These are phyloP conservation scores for Aplidium turbinatum DNA, from an alignment of 23 tunicate species.

Conservation along the genomic window DNA sequence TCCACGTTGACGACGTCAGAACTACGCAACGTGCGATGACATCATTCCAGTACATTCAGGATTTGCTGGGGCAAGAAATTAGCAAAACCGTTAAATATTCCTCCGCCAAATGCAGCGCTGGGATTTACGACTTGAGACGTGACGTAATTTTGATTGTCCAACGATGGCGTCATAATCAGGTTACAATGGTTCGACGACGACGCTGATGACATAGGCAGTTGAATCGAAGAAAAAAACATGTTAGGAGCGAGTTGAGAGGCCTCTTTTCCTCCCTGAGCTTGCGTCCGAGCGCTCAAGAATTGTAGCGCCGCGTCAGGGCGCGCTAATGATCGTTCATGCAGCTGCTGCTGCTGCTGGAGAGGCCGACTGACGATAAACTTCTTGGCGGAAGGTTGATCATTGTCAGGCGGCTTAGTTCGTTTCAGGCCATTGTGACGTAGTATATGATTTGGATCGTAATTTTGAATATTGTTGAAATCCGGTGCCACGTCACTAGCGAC, in stretches of 20 bases:
- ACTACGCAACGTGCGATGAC: no score
- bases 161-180: conserved; percentile 56
- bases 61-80: no score
- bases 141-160: conserved; percentile 32
- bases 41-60: no score
- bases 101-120: no score
- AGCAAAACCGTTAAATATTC: no score
- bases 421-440: no score
- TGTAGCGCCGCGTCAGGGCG: not conserved
- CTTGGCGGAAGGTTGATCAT: conserved; percentile 30
- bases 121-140: no score
- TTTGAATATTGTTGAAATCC: not conserved
- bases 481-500: not conserved
- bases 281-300: not conserved
- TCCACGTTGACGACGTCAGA: no score
- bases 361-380: not conserved
- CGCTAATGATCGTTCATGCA: conserved; percentile 7
- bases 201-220: conserved; percentile 29
- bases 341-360: not conserved
- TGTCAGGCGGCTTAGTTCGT: conserved; percentile 30
- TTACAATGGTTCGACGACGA: conserved; percentile 32
- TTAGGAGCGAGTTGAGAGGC: not conserved
- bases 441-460: no score
- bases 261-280: not conserved
- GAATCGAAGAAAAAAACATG: conserved; percentile 29